phyloP scores from a whole-genome alignment of 2,113 vertebrate species.

The Neopipo cinnamomea region DNA sequence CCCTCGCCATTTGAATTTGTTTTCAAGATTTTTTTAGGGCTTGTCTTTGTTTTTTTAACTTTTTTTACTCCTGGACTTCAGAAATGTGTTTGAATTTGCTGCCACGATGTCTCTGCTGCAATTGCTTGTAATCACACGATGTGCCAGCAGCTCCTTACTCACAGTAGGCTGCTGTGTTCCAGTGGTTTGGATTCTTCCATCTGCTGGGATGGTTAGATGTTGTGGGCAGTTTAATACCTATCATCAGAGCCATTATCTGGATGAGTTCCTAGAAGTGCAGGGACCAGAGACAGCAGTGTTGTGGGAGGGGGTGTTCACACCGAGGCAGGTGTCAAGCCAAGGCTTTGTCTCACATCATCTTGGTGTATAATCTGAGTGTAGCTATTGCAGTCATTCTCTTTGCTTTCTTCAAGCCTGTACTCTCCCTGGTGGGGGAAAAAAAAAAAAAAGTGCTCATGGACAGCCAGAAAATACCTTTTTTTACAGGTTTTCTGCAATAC shows the following conservation, averaged over 20 bases:
- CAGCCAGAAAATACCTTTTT: background rate
- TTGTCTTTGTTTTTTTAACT: background rate
- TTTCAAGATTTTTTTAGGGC: background rate
- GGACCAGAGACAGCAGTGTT: background rate
- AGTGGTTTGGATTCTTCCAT: background rate
- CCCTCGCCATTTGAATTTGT: background rate
- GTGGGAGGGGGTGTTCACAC: background rate
- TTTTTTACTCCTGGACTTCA: background rate
- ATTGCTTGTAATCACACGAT: background rate
- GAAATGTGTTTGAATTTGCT: background rate
- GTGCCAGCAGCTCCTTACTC: background rate
- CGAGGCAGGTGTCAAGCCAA: background rate
- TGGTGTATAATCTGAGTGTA: background rate
- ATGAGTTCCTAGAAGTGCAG: background rate
- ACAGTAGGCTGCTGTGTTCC: background rate
- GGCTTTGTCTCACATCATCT: background rate
- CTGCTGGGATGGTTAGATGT: background rate
- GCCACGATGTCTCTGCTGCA: background rate
- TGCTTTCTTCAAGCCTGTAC: background rate
- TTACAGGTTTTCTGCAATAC: background rate
- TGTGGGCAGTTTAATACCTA: background rate
- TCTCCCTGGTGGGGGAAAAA: background rate
- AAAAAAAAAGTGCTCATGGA: background rate
- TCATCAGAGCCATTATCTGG: background rate
- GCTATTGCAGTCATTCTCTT: background rate